Percentiles rank a stretch among this genome's conserved stretches.
phyloP scores from a whole-genome alignment of 2,113 vertebrate genomes.

The Cyphomyrus discorhynchus region DNA sequence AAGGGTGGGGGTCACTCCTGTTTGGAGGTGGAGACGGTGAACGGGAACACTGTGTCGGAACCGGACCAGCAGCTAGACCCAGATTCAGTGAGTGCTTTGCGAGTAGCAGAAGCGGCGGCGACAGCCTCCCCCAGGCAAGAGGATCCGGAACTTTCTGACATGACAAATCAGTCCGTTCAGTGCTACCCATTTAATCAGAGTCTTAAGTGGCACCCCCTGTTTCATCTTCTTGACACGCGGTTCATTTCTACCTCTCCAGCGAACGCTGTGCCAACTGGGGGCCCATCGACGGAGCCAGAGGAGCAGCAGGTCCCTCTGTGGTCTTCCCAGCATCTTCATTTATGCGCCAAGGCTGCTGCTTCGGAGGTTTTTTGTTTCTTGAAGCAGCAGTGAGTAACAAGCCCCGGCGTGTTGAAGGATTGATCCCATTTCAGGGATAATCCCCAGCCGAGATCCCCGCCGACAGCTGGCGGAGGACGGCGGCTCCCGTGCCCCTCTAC shows the following conservation, averaged over 20 bases:
- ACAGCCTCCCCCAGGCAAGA: constrained; percentile 34
- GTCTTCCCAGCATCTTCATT: not conserved
- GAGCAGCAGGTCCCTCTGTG: not conserved
- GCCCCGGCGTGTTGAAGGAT: not conserved
- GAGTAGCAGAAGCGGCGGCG: constrained; percentile 17
- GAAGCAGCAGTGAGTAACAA: constrained; percentile 46
- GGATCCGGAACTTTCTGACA: not conserved
- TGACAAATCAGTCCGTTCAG: not conserved
- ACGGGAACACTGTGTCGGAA: constrained; percentile 33
- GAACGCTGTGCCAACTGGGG: not conserved
- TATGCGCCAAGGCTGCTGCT: not conserved
- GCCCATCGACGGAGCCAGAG: not conserved
- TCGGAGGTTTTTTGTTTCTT: not conserved
- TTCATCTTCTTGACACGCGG: not conserved
- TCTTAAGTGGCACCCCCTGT: not conserved
- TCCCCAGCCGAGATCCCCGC: not conserved
- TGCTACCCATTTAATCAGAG: not conserved
- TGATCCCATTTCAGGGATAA: constrained; percentile 8
- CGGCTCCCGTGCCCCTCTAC: not conserved
- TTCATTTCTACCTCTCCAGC: not conserved
- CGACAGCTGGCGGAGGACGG: not conserved
- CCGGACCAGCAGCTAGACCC: constrained; percentile 33
- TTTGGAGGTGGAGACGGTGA: constrained; percentile 28
- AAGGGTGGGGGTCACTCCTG: not conserved
- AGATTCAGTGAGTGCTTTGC: constrained; percentile 42